Conservation (phyloP, 2,113 vertebrate species). For the Panthera tigris region DNA sequence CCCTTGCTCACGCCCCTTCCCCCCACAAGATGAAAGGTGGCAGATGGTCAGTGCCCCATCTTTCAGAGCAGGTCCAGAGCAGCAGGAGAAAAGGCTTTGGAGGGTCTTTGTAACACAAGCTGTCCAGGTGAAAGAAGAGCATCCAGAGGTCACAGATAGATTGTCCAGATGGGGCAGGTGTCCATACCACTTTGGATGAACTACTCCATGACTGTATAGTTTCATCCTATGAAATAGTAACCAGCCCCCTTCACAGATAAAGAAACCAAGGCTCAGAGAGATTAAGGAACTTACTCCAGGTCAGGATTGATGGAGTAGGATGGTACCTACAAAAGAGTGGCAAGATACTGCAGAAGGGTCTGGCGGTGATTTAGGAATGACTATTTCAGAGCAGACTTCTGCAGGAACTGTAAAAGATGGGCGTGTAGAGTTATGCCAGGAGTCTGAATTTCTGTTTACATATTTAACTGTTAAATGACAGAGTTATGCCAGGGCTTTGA, state of each 20-base stretch:
- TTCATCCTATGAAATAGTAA: background rate
- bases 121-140: background rate
- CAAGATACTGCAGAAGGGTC: background rate
- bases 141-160: background rate
- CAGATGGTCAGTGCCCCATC: background rate
- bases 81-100: background rate
- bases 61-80: background rate
- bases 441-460: background rate
- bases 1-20: fast-evolving
- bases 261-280: background rate
- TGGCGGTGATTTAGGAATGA: background rate
- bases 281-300: background rate
- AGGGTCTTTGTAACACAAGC: background rate
- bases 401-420: too few relatives aligned
- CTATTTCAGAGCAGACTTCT: background rate
- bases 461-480: background rate
- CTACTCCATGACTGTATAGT: background rate
- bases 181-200: background rate
- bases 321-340: background rate
- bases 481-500: background rate
- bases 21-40: background rate
- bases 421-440: background rate
- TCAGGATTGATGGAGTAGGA: background rate
- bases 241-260: background rate
- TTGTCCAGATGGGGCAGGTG: background rate